A percentile compares a stretch with the other conserved stretches of the same genome.
Evolutionary conservation across 2,888 invertebrate genomes (phyloP).

Genomic region (Ephialtes manifestator): DNA sequence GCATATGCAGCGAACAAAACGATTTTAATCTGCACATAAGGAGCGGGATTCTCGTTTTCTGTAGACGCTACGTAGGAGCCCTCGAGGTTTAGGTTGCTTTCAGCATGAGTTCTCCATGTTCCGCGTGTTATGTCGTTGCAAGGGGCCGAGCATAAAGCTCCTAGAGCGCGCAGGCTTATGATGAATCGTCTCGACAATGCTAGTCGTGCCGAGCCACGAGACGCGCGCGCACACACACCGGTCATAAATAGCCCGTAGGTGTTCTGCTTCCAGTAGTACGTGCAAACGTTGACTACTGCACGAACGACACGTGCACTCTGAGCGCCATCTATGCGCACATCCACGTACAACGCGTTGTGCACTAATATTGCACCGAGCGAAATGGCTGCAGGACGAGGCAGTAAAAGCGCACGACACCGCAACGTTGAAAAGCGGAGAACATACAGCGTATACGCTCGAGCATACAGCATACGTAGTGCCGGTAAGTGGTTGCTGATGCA

Average conservation of each 20-base stretch:
- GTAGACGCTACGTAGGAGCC: neutral
- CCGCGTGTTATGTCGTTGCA: constrained; percentile 44
- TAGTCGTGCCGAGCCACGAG: constrained; percentile 50
- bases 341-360: constrained; percentile 7
- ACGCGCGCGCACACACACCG: constrained; percentile 17
- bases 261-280: constrained; percentile 20
- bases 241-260: constrained; percentile 58
- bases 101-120: constrained; percentile 30
- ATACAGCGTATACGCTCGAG: constrained; percentile 18
- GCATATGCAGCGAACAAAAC: too few species aligned
- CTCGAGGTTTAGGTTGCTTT: constrained; percentile 20
- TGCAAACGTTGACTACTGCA: constrained; percentile 3
- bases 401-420: constrained; percentile 40
- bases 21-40: neutral
- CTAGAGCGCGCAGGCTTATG: constrained; percentile 66
- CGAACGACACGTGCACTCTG: constrained; percentile 29
- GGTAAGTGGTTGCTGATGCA: constrained; percentile 41
- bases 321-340: constrained; percentile 13
- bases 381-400: constrained; percentile 28
- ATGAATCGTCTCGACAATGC: constrained; percentile 76
- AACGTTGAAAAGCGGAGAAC: constrained; percentile 39
- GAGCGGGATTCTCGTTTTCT: neutral
- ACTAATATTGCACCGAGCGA: constrained; percentile 29
- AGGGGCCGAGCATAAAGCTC: constrained; percentile 69
- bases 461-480: constrained; percentile 24